Conservation (phyloP, 2,888 invertebrate genomes). For the Chrysomela aeneicollis region DNA sequence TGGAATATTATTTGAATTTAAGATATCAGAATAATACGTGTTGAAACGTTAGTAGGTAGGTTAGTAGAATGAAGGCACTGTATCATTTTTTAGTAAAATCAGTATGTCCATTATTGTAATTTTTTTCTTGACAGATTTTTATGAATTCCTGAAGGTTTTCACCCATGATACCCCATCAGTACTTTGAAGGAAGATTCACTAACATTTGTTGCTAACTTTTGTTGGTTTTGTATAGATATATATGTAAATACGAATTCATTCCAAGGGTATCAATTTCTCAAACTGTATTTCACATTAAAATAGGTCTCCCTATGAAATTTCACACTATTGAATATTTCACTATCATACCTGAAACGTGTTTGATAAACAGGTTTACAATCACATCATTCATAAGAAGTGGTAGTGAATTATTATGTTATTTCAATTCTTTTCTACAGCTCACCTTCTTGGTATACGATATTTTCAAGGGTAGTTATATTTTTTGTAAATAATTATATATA, state of each 20-base stretch:
- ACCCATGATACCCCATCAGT: no score
- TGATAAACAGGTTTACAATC: conserved; percentile 14
- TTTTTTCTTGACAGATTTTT: no score
- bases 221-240: neutral
- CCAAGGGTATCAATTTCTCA: neutral
- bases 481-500: conserved; percentile 48
- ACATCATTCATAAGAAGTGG: neutral
- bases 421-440: conserved; percentile 24
- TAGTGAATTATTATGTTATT: neutral
- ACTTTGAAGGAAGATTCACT: no score
- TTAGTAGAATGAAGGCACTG: no score
- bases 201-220: neutral
- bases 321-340: neutral
- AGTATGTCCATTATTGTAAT: no score
- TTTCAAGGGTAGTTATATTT: conserved; percentile 31
- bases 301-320: conserved; percentile 14
- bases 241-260: neutral
- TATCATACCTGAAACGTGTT: neutral
- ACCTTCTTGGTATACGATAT: conserved; percentile 28
- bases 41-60: no score
- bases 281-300: neutral
- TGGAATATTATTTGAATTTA: no score
- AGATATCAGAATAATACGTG: no score
- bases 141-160: no score
- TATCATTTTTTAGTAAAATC: no score